A percentile compares a stretch with the other conserved stretches of the same genome.
Evolutionary conservation across 2,113 vertebrate species (phyloP).

Genomic region (Ahaetulla prasina): DNA sequence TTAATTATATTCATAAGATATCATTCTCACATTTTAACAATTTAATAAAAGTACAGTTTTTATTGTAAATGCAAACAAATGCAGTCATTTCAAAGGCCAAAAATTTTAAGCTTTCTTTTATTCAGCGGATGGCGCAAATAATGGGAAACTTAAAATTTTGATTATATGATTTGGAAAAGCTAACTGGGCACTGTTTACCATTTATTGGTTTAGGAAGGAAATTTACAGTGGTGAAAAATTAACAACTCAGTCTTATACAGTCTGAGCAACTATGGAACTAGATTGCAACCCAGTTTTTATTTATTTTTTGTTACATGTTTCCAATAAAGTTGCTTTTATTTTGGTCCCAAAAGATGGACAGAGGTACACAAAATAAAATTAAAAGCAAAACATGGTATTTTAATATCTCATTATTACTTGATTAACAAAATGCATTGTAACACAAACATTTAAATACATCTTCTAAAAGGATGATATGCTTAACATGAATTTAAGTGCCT

Average conservation of each 20-base stretch:
- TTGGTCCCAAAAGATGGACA: neutral
- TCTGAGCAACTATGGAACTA: neutral
- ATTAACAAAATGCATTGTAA: constrained; percentile 26
- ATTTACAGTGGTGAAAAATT: constrained; percentile 56
- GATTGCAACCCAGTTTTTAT: neutral
- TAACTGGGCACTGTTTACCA: constrained; percentile 55
- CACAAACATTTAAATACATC: constrained; percentile 27
- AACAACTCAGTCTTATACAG: neutral
- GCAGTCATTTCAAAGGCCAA: constrained; percentile 51
- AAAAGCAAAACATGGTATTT: constrained; percentile 34
- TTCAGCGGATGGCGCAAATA: constrained; percentile 43
- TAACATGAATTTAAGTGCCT: constrained; percentile 38
- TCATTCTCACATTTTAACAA: constrained; percentile 64
- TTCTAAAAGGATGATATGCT: constrained; percentile 23
- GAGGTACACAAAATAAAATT: constrained; percentile 38
- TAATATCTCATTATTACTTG: constrained; percentile 16
- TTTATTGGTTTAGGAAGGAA: constrained; percentile 60
- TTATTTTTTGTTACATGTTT: constrained; percentile 43
- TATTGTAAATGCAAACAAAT: constrained; percentile 48
- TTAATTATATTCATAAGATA: constrained; percentile 63
- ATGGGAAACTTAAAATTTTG: constrained; percentile 44
- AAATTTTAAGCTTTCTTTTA: constrained; percentile 43
- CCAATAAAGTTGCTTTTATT: neutral
- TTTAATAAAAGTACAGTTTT: constrained; percentile 46
- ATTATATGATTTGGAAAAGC: constrained; percentile 57